Base-by-base conservation (phyloP, 2,797 vertebrate genomes). In the Emydoidea blandingii region DNA sequence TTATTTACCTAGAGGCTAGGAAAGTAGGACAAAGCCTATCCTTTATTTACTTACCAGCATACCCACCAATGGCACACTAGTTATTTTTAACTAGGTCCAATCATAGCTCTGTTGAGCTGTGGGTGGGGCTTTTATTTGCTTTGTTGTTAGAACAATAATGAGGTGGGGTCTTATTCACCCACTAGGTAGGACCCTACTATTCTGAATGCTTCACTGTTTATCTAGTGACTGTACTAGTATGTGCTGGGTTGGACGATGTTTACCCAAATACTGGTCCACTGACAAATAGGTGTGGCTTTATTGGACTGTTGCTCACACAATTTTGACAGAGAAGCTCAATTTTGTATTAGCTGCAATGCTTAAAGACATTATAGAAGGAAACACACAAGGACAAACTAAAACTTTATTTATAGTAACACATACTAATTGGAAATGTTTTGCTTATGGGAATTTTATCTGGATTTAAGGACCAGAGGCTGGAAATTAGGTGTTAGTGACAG, bases 241-340 rank as follows among this genome's bases (percentile, higher is more conserved):
- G 95, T 95, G 86, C 94, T 82, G 93, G 93, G 95, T 89, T 97
- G 95, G 96, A 93, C 94, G 72, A 8, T 98, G 93, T 98, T 98
- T 98, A 96, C 97, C 96, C 94, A 98, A 97, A 97, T 97, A 92
- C 90, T 92, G 95, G 88, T 96, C 89, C 87, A 95, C 91, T 97
- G 97, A 96, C 96, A 97, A 91, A 85, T 96, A 97, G 98, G 97
- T 97, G 96, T 96, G 97, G 97, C 93, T 97, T 97, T 97, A 92
- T 91, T 91, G 96, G 95, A 85, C 94, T 96, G 83, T 97, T 97
- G 93, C 93, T 98, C 97, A 96, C 34, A 86, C 86, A 94, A 92
- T 89, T 97, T 97, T 96, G 96, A 97, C 87, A 90, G 91, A 96
- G 95, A 96, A 98, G 94, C 92, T 96, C 94, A 90, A 85, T 53